Evolutionary conservation across 2,797 vertebrate species (phyloP).

Genomic region (Hippopotamyrus pictus): DNA sequence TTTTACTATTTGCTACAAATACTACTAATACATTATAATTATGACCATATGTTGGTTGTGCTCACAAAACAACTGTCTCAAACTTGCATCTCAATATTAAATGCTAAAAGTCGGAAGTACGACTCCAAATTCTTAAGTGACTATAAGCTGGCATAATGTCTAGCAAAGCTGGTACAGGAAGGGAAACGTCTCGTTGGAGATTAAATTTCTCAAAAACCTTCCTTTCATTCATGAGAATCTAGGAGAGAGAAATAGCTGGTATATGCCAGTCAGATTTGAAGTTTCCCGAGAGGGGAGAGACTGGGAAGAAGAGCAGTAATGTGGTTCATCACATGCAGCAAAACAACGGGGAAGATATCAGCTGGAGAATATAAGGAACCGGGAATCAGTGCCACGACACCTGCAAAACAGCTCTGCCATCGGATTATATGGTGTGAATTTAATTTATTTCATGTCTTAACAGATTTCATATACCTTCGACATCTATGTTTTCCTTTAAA

Average conservation of each 20-base stretch:
- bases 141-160: neutral
- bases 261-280: neutral
- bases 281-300: neutral
- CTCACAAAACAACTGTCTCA: neutral
- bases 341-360: constrained; percentile 17
- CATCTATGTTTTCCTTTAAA: neutral
- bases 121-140: neutral
- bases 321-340: constrained; percentile 3
- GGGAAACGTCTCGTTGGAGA: neutral
- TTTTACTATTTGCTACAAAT: neutral
- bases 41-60: neutral
- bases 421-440: constrained; percentile 42
- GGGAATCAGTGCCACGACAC: constrained; percentile 26
- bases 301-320: neutral
- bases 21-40: neutral
- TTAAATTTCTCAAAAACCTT: neutral
- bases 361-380: neutral
- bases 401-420: constrained; percentile 38
- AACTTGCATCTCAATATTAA: neutral
- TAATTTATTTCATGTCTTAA: constrained; percentile 36
- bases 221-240: neutral
- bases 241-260: neutral
- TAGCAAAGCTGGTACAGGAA: neutral
- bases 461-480: neutral
- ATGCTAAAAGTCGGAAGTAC: neutral